Percentiles rank a stretch among this genome's conserved stretches.
Conservation (phyloP, 1,140 invertebrate genomes). For the Venturia canescens region DNA sequence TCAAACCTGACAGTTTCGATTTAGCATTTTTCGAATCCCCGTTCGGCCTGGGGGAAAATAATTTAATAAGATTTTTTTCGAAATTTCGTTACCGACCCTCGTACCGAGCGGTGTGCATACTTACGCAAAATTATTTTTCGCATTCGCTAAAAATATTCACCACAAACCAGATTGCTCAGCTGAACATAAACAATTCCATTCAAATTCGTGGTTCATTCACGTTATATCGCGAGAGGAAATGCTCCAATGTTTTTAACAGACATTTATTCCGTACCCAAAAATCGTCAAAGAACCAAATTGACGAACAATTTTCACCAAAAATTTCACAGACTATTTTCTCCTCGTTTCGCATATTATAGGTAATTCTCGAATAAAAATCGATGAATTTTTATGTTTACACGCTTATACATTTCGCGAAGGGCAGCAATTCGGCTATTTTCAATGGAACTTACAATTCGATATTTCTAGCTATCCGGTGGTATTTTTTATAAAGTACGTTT, state of each 20-base stretch:
- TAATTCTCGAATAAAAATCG: not conserved
- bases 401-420: conserved; percentile 28
- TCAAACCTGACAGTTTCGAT: no score
- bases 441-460: conserved; percentile 51
- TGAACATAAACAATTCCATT: no score
- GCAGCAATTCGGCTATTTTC: conserved; percentile 53
- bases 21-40: no score
- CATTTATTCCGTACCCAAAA: conserved; percentile 61
- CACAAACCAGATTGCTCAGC: no score
- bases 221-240: conserved; percentile 48
- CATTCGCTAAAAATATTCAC: no score
- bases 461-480: conserved; percentile 51
- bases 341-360: conserved; percentile 4
- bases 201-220: conserved; percentile 27
- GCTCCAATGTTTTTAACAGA: conserved; percentile 62
- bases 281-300: conserved; percentile 41
- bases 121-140: no score
- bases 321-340: conserved; percentile 27
- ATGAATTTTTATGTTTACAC: conserved; percentile 7
- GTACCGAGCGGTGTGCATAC: no score
- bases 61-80: not conserved
- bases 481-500: conserved; percentile 50
- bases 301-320: not conserved
- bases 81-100: not conserved
- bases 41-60: not conserved